A percentile compares a stretch with the other conserved stretches of the same genome.
Conservation (phyloP, 2,113 vertebrate genomes). For the Synchiropus splendidus region DNA sequence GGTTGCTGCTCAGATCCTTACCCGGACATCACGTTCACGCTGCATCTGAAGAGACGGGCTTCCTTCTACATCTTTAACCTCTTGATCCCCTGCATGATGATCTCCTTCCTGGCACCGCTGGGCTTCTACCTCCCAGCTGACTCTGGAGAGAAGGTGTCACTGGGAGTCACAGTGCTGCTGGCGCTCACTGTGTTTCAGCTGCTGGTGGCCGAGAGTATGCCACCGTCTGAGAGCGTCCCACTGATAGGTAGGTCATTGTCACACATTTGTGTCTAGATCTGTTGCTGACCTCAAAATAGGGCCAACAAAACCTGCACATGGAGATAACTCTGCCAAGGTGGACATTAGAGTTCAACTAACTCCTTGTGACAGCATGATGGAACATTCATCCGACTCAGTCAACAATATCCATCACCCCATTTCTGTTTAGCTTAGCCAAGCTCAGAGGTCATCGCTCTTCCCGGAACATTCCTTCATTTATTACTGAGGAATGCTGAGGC, state of each 20-base stretch:
- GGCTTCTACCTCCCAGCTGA: slow-evolving; percentile 86
- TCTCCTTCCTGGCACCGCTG: slow-evolving; percentile 82
- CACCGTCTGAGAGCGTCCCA: slow-evolving; percentile 90
- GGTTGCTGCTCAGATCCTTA: slow-evolving; percentile 90
- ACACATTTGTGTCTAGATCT: neutral
- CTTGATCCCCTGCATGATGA: slow-evolving; percentile 86
- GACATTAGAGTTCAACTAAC: too few relatives aligned
- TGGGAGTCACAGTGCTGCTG: slow-evolving; percentile 90
- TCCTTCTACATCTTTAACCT: slow-evolving; percentile 92
- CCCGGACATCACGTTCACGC: slow-evolving; percentile 82
- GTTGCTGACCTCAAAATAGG: neutral
- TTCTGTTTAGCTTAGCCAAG: too few relatives aligned
- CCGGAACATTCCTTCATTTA: too few relatives aligned
- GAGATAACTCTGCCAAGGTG: too few relatives aligned
- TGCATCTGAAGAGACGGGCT: slow-evolving; percentile 76
- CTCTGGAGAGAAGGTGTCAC: slow-evolving; percentile 89
- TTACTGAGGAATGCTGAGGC: too few relatives aligned
- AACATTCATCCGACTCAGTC: too few relatives aligned
- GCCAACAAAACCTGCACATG: too few relatives aligned
- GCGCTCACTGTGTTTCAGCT: slow-evolving; percentile 95
- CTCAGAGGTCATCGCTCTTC: too few relatives aligned
- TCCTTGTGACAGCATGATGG: too few relatives aligned
- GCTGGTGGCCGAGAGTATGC: slow-evolving; percentile 98
- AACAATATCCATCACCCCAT: too few relatives aligned
- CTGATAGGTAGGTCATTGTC: slow-evolving; percentile 77